phyloP scores from a whole-genome alignment of 2,113 vertebrate genomes.

The Salvelinus sp. region DNA sequence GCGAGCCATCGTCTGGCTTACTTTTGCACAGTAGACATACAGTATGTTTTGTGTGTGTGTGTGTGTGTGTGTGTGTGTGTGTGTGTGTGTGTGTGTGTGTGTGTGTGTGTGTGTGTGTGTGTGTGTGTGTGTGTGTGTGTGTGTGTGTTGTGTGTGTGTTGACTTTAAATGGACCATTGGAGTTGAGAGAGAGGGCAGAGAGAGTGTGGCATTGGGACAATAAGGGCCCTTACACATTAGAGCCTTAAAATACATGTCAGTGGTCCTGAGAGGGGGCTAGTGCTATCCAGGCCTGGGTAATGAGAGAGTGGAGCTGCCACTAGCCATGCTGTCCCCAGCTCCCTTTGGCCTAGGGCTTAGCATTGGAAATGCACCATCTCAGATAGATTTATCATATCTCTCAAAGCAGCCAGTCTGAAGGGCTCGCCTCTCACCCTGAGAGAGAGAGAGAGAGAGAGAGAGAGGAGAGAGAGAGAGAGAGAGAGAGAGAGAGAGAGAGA shows the following conservation, averaged over 20 bases:
- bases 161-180: conserved; percentile 52
- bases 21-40: conserved; percentile 8
- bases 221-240: conserved; percentile 47
- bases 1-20: conserved; percentile 24
- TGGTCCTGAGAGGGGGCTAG: conserved; percentile 66
- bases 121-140: conserved; percentile 10
- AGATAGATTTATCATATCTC: conserved; percentile 76
- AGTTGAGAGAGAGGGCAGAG: conserved; percentile 43
- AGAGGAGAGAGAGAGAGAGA: background rate
- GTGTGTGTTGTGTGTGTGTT: conserved; percentile 17
- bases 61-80: conserved; percentile 7
- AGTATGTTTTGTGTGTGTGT: conserved; percentile 4
- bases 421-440: conserved; percentile 50
- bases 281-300: conserved; percentile 73
- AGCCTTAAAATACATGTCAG: conserved; percentile 76
- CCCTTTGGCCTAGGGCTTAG: conserved; percentile 66
- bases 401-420: conserved; percentile 67
- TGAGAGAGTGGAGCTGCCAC: conserved; percentile 72
- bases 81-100: background rate
- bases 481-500: background rate
- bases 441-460: background rate
- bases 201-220: conserved; percentile 63
- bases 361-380: conserved; percentile 61
- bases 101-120: conserved; percentile 3
- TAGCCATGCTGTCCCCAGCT: conserved; percentile 65